Conservation (phyloP, 2,113 vertebrate genomes). For the Sapayoa aenigma region DNA sequence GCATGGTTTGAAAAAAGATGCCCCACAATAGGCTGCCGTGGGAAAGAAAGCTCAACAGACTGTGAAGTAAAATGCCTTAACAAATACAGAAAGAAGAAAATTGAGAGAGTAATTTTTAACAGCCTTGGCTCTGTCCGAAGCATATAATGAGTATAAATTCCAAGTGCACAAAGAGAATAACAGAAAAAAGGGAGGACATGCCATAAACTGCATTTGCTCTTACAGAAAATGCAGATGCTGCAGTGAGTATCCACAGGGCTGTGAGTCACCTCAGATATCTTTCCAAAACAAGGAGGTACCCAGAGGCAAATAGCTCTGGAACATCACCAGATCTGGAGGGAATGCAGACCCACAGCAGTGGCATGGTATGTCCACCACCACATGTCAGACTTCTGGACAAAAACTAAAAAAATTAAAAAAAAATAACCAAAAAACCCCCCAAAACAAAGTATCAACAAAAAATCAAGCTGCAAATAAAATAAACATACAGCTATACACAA, state of each 20-base stretch:
- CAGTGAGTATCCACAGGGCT: not conserved
- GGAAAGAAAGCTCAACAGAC: not conserved
- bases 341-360: not conserved
- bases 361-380: fast-evolving
- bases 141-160: not conserved
- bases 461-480: not conserved
- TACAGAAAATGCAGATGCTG: not conserved
- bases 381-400: not conserved
- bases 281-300: not conserved
- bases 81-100: not conserved
- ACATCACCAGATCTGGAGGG: not conserved
- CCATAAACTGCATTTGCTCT: not conserved
- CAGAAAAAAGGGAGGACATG: not conserved
- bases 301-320: not conserved
- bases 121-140: not conserved
- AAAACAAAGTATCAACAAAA: not conserved
- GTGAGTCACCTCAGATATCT: not conserved
- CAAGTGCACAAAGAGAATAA: not conserved
- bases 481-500: not conserved
- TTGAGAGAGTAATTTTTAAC: not conserved
- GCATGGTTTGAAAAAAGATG: not conserved
- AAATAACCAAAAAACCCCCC: too few species aligned
- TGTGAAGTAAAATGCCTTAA: not conserved
- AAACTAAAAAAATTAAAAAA: not conserved
- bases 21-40: not conserved